Conservation (phyloP, 1,140 invertebrate genomes). For the Temnothorax curvispinosus region DNA sequence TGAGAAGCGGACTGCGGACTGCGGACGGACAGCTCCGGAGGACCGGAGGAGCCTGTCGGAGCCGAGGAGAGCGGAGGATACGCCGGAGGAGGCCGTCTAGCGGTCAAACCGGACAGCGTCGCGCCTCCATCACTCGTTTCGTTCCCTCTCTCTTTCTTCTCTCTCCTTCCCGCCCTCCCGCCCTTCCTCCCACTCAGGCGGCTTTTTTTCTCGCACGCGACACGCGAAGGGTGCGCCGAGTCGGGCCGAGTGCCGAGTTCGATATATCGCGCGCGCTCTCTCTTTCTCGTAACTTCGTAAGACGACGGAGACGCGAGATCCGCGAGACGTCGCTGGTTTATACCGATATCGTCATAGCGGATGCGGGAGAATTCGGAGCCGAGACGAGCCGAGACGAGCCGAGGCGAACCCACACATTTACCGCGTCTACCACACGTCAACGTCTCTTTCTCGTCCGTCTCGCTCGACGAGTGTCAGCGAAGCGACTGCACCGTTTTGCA, state of each 20-base stretch:
- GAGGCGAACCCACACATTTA: conserved; percentile 65
- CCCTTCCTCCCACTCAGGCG: neutral
- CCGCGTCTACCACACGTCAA: conserved; percentile 1
- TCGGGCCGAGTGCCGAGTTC: conserved; percentile 29
- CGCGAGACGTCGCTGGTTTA: conserved; percentile 68
- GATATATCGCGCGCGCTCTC: conserved; percentile 17
- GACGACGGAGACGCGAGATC: conserved; percentile 40
- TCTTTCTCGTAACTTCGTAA: neutral
- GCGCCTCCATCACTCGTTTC: conserved; percentile 60
- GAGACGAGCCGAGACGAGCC: conserved; percentile 49
- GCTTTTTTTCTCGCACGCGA: conserved; percentile 26
- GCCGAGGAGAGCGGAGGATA: neutral
- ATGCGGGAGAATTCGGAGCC: conserved; percentile 54
- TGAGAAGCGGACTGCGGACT: too few species aligned
- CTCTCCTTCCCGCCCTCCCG: neutral
- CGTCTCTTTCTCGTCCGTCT: neutral
- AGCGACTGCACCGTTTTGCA: neutral
- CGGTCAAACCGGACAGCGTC: conserved; percentile 63
- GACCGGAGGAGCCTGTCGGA: neutral
- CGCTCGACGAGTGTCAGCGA: neutral
- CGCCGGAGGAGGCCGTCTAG: conserved; percentile 38
- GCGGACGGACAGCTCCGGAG: too few species aligned
- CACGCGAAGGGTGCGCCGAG: conserved; percentile 53
- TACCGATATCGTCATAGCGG: conserved; percentile 73
- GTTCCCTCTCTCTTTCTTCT: neutral